Conservation (phyloP, 1,140 invertebrate genomes). For the Ditylenchus dipsaci region DNA sequence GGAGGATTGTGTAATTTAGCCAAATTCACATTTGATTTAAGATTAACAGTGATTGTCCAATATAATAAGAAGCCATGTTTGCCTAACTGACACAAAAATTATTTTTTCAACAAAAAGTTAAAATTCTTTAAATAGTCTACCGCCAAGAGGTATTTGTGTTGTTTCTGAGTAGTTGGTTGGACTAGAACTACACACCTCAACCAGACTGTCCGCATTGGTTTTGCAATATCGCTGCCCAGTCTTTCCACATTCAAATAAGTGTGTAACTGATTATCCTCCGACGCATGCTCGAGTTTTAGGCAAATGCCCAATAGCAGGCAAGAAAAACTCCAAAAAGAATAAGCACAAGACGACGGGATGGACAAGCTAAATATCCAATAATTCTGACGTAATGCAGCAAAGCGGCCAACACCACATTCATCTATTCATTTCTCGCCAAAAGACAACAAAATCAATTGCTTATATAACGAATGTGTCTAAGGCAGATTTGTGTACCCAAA, state of each 20-base stretch:
- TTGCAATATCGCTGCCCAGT: neutral
- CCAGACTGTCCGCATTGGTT: neutral
- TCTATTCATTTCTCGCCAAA: no score
- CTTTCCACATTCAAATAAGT: neutral
- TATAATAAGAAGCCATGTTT: no score
- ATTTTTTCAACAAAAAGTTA: no score
- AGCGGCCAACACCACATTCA: no score
- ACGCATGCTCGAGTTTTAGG: neutral
- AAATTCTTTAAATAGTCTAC: neutral
- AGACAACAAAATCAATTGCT: no score
- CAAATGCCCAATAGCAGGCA: constrained; percentile 6
- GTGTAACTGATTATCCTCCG: neutral
- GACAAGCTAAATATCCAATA: neutral
- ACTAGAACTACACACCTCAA: neutral
- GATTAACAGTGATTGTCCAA: no score
- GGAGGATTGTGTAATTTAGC: no score
- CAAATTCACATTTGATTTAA: no score
- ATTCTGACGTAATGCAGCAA: no score
- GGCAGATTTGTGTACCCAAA: no score
- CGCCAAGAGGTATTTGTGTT: constrained; percentile 3
- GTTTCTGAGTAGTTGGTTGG: neutral
- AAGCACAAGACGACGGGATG: neutral
- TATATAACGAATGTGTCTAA: no score
- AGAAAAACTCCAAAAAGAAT: constrained; percentile 7
- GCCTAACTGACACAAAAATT: no score